Evolutionary conservation across 1,140 invertebrate genomes (phyloP), one percentile per base, ranked within the genome.

Genomic region (Dreissena polymorpha): DNA sequence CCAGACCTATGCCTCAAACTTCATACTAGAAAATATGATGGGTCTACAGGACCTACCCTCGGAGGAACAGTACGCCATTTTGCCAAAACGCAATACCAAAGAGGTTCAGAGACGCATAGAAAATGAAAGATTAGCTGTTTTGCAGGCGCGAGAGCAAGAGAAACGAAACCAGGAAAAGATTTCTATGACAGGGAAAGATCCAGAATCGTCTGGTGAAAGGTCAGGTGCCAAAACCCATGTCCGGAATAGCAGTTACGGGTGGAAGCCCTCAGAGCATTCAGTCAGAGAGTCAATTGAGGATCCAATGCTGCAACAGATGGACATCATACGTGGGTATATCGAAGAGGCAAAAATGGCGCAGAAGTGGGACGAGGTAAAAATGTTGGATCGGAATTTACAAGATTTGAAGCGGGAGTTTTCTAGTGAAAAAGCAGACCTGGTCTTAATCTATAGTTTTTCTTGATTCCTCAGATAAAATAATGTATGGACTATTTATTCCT

Each of bases 261-360:
- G 91, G 90, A 90, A 90, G 77, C 89, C 90, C 3, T 51, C 83
- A 10, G 88, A 90, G 79, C 86, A 79, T 86, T 87, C 12, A 83
- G 85, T 78, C 80, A 88, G 10, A 83, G 88, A 8, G 95, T 96
- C 84, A 23, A 65, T 55, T 70, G 51, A 68, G 7, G 96, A 98
- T 94, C 97, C 98, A 0, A 94, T 99, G 85, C 94, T 98, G 18
- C 96, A 98, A 91, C 98, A 99, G 94, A 99, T 99, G 94, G 97
- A 97, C 88, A 98, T 97, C 85, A 96, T 99, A 69, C 94, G 95
- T 75, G 96, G 96, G 25, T 99, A 98, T 89, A 98, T 99, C 25
- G 96, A 96, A 87, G 97, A 99, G 93, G 98, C 98, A 0, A 95
- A 95, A 88, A 94, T 95, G 81, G 94, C 94, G 29, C 91, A 94